phyloP scores from a whole-genome alignment of 2,797 vertebrate genomes.

The Buphagus erythrorhynchus region DNA sequence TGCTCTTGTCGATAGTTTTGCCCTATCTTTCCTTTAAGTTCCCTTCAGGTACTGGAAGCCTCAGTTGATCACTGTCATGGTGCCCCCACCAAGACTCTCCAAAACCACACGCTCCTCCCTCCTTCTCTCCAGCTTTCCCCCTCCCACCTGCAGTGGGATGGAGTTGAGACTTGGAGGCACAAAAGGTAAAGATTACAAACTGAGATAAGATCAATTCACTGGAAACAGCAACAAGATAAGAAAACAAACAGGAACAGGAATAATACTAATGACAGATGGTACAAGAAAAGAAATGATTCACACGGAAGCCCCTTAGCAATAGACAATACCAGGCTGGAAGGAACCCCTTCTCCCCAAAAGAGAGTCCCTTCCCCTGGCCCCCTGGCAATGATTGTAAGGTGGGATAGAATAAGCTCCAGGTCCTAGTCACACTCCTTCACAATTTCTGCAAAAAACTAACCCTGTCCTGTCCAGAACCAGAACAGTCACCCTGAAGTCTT shows the following conservation, averaged over 20 bases:
- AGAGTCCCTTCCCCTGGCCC: background rate
- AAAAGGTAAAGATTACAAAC: background rate
- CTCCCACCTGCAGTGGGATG: background rate
- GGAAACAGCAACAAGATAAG: background rate
- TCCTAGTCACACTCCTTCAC: background rate
- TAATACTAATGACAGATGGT: background rate
- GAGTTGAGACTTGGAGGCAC: background rate
- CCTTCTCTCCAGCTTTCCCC: background rate
- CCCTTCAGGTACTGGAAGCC: background rate
- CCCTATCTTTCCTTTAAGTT: background rate
- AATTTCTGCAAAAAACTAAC: background rate
- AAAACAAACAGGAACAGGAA: background rate
- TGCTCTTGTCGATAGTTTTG: background rate
- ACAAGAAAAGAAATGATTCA: background rate
- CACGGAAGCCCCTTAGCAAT: background rate
- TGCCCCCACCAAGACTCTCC: background rate
- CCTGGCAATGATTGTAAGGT: background rate
- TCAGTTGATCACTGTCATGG: background rate
- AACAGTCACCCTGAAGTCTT: background rate
- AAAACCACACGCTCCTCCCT: background rate
- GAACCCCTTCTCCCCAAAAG: background rate
- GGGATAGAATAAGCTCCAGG: background rate
- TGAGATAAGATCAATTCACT: background rate
- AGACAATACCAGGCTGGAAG: background rate
- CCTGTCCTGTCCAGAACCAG: background rate